phyloP scores from a whole-genome alignment of 1,140 invertebrate species.

The Platorchestia sp. region DNA sequence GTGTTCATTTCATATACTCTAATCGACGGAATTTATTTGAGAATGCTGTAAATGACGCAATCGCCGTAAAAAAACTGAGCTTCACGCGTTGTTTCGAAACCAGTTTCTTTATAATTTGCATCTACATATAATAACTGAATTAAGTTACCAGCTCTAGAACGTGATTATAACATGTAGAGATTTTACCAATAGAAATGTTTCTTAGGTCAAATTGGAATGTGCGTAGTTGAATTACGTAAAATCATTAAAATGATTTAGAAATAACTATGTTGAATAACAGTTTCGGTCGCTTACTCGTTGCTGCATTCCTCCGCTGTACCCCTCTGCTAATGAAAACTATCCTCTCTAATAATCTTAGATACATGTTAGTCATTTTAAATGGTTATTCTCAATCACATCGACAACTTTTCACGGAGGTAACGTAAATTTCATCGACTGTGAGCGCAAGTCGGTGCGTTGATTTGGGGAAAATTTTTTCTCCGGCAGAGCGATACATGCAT shows the following conservation, averaged over 20 bases:
- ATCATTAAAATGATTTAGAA: too few relatives aligned
- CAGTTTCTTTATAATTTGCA: too few relatives aligned
- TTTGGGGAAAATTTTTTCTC: neutral
- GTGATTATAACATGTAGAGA: too few relatives aligned
- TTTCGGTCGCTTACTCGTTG: too few relatives aligned
- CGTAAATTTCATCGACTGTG: neutral
- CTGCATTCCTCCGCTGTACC: too few relatives aligned
- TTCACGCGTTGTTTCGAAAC: neutral
- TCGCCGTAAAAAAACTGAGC: neutral
- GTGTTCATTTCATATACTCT: neutral
- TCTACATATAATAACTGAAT: too few relatives aligned
- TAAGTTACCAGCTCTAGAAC: too few relatives aligned
- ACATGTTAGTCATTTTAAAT: neutral
- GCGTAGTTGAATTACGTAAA: too few relatives aligned
- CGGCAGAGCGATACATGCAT: neutral
- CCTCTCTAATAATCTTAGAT: neutral
- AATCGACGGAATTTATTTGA: neutral
- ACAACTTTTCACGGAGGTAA: neutral
- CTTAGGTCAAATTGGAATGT: too few relatives aligned
- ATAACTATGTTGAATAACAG: too few relatives aligned
- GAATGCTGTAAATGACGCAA: neutral
- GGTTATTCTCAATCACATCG: neutral
- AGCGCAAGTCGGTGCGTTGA: neutral
- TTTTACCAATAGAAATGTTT: too few relatives aligned
- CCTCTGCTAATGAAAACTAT: neutral